phyloP scores from a whole-genome alignment of 2,797 vertebrate genomes.

The Chelidonichthys spinosus region DNA sequence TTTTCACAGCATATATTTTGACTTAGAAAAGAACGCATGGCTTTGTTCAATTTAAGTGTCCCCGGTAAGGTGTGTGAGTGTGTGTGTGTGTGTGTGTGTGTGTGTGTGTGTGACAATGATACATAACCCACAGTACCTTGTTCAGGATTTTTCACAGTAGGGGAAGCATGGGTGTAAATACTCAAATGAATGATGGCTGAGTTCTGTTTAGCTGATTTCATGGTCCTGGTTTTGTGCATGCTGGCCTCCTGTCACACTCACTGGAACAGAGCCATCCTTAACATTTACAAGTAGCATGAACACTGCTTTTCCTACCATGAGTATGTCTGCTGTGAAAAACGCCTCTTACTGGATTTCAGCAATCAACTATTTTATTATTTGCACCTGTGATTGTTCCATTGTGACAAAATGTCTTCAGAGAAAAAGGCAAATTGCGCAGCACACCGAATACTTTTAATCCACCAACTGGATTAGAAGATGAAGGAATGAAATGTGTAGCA shows the following conservation, averaged over 20 bases:
- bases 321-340: conserved; percentile 4
- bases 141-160: background rate
- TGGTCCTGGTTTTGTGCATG: background rate
- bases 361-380: background rate
- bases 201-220: background rate
- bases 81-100: too few relatives aligned
- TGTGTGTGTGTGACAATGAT: background rate
- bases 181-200: background rate
- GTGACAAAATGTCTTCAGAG: background rate
- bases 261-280: background rate
- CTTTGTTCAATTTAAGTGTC: too few relatives aligned
- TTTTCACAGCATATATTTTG: background rate
- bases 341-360: background rate
- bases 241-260: background rate
- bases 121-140: background rate
- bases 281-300: background rate
- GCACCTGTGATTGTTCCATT: background rate
- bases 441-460: too few relatives aligned
- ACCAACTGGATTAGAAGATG: background rate
- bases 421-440: background rate
- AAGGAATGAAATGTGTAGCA: background rate
- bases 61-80: too few relatives aligned
- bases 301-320: background rate
- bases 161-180: background rate
- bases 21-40: background rate